A percentile compares a stretch with the other conserved stretches of the same genome.
Evolutionary conservation across 2,113 vertebrate species (phyloP).

Genomic region (Eclectus roratus): DNA sequence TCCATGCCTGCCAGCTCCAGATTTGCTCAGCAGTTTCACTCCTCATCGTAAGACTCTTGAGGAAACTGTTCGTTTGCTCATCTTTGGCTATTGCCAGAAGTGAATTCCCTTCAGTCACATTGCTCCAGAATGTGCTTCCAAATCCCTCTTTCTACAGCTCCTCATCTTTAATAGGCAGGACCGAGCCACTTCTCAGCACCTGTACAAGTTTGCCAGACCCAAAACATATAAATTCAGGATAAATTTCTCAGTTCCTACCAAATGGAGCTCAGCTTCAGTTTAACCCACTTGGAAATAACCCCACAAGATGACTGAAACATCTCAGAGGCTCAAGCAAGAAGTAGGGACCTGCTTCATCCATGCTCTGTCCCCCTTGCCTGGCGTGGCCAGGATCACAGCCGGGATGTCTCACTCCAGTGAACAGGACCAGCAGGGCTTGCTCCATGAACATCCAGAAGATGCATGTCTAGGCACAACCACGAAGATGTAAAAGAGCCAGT

Average conservation of each 20-base stretch:
- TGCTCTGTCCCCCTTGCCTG: not conserved
- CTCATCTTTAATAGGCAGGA: not conserved
- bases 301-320: not conserved
- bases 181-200: not conserved
- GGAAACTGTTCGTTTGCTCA: not conserved
- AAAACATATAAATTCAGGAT: not conserved
- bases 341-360: not conserved
- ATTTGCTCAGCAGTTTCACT: not conserved
- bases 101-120: not conserved
- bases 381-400: not conserved
- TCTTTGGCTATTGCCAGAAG: not conserved
- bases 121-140: not conserved
- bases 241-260: not conserved
- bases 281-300: not conserved
- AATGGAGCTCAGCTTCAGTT: not conserved
- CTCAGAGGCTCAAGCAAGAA: not conserved
- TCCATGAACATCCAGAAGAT: not conserved
- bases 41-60: not conserved
- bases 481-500: not conserved
- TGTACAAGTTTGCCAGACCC: not conserved
- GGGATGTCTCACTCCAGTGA: not conserved
- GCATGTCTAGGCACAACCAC: not conserved
- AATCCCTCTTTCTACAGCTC: not conserved
- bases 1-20: not conserved
- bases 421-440: not conserved